These are phyloP conservation scores for Drosophila suboccidentalis DNA, from an alignment of 2,888 invertebrate species.

Conservation along the genomic window DNA sequence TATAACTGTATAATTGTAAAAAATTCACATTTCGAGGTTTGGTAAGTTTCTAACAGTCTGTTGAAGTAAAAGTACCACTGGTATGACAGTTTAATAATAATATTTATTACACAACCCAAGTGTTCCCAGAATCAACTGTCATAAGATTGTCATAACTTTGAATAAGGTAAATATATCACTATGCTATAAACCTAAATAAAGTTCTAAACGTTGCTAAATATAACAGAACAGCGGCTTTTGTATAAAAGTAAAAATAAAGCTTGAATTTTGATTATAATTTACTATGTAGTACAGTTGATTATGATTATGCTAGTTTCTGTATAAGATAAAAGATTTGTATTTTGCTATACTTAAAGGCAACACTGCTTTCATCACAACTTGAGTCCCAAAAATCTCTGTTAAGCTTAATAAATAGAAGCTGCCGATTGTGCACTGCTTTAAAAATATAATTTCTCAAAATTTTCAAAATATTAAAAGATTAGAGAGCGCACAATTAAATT, in stretches of 20 bases:
- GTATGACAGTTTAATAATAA: not conserved
- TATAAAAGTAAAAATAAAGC: not conserved
- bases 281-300: no score
- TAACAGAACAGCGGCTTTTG: not conserved
- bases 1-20: no score
- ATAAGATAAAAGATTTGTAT: not conserved
- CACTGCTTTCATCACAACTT: not conserved
- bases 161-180: no score
- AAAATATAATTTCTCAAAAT: no score
- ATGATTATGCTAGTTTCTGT: not conserved
- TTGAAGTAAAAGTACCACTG: not conserved
- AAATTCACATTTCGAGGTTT: no score
- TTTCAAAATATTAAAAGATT: no score
- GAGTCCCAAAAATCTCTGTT: conserved; percentile 47
- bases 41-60: no score
- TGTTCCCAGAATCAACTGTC: not conserved
- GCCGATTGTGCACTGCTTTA: conserved; percentile 11
- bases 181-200: no score
- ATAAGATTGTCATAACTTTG: not conserved
- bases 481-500: no score
- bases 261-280: not conserved
- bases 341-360: conserved; percentile 14
- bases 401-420: not conserved
- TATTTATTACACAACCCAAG: not conserved
- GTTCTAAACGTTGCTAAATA: not conserved